A percentile compares a stretch with the other conserved stretches of the same genome.
phyloP scores from a whole-genome alignment of 2,888 invertebrate species.

The Auanema freiburgensis region DNA sequence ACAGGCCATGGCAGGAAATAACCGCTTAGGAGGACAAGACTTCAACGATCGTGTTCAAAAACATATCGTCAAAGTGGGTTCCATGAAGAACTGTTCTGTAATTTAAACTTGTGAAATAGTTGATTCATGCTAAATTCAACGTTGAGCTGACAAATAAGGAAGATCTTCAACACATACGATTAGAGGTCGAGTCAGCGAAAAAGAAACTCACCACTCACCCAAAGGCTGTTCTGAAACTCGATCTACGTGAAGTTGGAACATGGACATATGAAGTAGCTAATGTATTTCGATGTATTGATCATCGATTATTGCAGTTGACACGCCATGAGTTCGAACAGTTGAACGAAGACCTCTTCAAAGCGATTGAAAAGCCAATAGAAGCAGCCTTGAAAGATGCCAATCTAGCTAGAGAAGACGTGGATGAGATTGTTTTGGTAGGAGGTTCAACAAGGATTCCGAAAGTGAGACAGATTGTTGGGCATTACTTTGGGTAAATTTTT shows the following conservation, averaged over 20 bases:
- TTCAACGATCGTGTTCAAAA: constrained; percentile 67
- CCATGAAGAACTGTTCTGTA: neutral
- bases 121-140: constrained; percentile 60
- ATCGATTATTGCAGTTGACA: constrained; percentile 56
- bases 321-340: constrained; percentile 67
- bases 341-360: constrained; percentile 67
- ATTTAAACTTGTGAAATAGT: constrained; percentile 16
- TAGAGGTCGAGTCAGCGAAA: constrained; percentile 66
- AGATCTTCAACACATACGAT: constrained; percentile 66
- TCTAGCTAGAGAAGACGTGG: constrained; percentile 62
- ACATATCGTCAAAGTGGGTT: constrained; percentile 56
- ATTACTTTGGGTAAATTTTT: constrained; percentile 64
- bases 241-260: constrained; percentile 61
- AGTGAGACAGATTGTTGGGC: constrained; percentile 66
- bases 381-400: constrained; percentile 64
- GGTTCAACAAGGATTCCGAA: constrained; percentile 69
- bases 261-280: constrained; percentile 55
- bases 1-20: constrained; percentile 69
- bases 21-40: constrained; percentile 69
- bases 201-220: constrained; percentile 50
- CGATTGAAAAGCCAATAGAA: constrained; percentile 67
- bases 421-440: constrained; percentile 69
- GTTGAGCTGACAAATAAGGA: constrained; percentile 64
- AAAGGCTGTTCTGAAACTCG: constrained; percentile 57
- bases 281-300: neutral